Conservation (phyloP, 2,113 vertebrate genomes). For the Petrocephalus zakoni region DNA sequence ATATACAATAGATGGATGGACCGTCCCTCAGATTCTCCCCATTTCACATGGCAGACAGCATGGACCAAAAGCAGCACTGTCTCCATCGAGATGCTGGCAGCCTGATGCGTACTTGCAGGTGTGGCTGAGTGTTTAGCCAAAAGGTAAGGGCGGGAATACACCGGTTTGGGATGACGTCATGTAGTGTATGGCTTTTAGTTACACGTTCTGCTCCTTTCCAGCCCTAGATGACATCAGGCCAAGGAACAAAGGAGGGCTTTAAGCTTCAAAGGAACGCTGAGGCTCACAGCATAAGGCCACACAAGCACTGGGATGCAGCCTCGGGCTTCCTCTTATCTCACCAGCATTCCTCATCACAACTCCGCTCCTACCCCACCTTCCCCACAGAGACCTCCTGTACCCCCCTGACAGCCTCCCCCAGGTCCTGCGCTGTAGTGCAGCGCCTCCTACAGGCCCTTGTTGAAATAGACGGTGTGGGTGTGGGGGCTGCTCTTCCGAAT, state of each 20-base stretch:
- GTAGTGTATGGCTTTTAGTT: neutral
- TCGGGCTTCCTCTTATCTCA: neutral
- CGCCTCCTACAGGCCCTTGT: constrained; percentile 82
- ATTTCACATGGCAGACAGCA: neutral
- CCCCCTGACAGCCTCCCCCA: neutral
- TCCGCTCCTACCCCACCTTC: neutral
- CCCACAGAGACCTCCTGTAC: neutral
- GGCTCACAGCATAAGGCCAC: neutral
- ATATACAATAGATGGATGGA: neutral
- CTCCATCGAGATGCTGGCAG: neutral
- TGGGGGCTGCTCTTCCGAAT: constrained; percentile 66
- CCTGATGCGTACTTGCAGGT: neutral
- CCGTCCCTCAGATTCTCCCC: neutral
- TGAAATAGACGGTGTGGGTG: constrained; percentile 76
- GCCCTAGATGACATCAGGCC: neutral
- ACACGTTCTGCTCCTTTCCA: neutral
- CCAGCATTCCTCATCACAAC: neutral
- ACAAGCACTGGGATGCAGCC: neutral
- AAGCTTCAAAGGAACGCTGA: neutral
- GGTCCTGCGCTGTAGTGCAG: neutral
- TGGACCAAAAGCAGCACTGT: neutral
- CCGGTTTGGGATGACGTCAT: neutral
- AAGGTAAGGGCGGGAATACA: neutral
- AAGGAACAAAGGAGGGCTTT: neutral
- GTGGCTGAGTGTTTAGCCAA: neutral